Base-by-base conservation (phyloP, 2,888 invertebrate genomes). In the Diplolepis rosae region DNA sequence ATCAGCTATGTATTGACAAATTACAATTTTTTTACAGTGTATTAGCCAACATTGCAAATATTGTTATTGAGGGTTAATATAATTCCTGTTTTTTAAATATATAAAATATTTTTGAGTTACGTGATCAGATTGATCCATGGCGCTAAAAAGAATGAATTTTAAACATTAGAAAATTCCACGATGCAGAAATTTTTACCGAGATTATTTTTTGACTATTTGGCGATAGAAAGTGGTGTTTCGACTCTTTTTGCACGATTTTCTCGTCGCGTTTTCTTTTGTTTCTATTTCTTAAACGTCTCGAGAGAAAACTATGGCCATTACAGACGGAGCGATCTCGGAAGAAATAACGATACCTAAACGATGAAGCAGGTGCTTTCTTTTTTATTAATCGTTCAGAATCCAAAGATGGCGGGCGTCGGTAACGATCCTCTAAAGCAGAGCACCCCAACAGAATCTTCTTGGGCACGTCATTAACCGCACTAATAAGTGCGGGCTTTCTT, bases 391-490 rank as follows among this genome's bases (percentile, higher is more conserved):
- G 72, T 68, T 73, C 35, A 32, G 51, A 69, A 71, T 75, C 67
- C 69, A 74, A 76, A 74, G 69, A 67, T n/a, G 39, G 50, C 22
- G 22, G 66, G 13, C 28, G 65, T 70, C 70, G 65, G 73, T 75
- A 75, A 75, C 73, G 77, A 77, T 51, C 45, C 66, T 67, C 52
- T 72, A 72, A 74, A 73, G 70, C 65, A 65, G n/a, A n/a, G 45
- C 54, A 54, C 66, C 27, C 66, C 68, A 71, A 69, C 65, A 69
- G 68, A 51, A 70, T 73, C 69, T 73, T 73, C 69, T 72, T 35
- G 65, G 71, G 75, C 66, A 76, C 69, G 70, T 73, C 75, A 77
- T 77, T 77, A 77, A 73, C 70, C 67, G 72, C 68, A 72, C 77
- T 77, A 77, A 77, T 77, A 73, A 74, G 71, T 71, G 74, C 68